Conservation (phyloP, 1,140 invertebrate genomes). For the Drosophila equinoxialis region DNA sequence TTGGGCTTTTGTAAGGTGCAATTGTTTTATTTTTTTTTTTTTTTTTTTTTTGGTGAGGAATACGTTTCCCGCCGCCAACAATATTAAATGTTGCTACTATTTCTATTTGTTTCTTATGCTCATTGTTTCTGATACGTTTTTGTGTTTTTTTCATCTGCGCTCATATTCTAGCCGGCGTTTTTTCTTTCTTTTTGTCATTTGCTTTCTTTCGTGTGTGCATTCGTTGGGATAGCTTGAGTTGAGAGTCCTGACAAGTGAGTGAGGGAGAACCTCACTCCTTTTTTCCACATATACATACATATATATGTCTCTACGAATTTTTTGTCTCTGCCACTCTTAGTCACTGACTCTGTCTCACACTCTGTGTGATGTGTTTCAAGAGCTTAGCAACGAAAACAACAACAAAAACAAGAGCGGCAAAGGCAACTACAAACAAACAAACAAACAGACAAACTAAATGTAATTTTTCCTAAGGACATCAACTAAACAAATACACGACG, state of each 20-base stretch:
- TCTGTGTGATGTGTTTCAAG: conserved; percentile 29
- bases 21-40: conserved; percentile 38
- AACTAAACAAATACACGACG: conserved; percentile 52
- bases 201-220: conserved; percentile 7
- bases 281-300: background rate
- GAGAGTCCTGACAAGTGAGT: conserved; percentile 10
- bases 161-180: conserved; percentile 9
- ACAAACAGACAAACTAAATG: conserved; percentile 43
- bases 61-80: no score
- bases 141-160: conserved; percentile 7
- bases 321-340: background rate
- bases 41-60: no score
- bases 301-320: no score
- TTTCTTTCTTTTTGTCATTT: background rate
- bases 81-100: conserved; percentile 38
- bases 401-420: conserved; percentile 1
- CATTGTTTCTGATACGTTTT: conserved; percentile 32
- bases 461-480: conserved; percentile 59
- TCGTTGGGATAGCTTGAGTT: background rate
- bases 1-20: conserved; percentile 46
- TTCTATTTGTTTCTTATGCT: conserved; percentile 37
- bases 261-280: background rate
- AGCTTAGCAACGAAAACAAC: conserved; percentile 42
- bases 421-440: conserved; percentile 4
- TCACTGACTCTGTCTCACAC: background rate